Percentiles rank a stretch among this genome's conserved stretches.
Evolutionary conservation across 2,797 vertebrate species (phyloP).

Genomic region (Mionectes olivaceus): DNA sequence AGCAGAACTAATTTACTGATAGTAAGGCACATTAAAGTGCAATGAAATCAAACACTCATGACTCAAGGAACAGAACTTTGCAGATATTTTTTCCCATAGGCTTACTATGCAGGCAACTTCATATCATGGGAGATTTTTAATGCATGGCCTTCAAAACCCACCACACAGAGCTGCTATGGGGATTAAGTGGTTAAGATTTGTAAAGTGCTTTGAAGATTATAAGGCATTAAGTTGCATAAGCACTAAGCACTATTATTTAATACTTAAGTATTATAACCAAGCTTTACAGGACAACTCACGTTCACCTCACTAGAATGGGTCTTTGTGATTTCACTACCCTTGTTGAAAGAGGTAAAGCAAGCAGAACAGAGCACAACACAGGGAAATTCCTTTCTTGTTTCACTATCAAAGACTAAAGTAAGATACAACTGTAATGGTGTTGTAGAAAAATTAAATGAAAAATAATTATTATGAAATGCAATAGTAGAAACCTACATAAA

Average conservation of each 20-base stretch:
- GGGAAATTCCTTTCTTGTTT: not conserved
- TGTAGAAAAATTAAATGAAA: not conserved
- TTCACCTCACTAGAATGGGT: not conserved
- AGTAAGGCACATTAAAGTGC: not conserved
- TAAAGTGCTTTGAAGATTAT: conserved; percentile 62
- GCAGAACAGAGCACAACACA: not conserved
- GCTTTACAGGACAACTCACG: not conserved
- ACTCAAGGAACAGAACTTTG: not conserved
- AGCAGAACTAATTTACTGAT: not conserved
- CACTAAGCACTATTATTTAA: conserved; percentile 61
- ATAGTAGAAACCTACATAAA: not conserved
- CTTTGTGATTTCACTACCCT: not conserved
- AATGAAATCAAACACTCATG: not conserved
- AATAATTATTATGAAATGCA: not conserved
- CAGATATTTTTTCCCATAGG: not conserved
- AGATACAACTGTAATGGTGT: not conserved
- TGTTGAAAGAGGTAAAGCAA: not conserved
- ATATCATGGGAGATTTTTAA: not conserved
- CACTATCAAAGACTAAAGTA: not conserved
- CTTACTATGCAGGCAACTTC: not conserved
- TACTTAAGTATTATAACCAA: conserved; percentile 14
- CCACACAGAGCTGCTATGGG: not conserved
- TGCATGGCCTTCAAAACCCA: not conserved
- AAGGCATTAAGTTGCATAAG: conserved; percentile 52
- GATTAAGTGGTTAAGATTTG: conserved; percentile 55